Base-by-base conservation (phyloP, 2,797 vertebrate genomes). In the Lagocephalus sceleratus region DNA sequence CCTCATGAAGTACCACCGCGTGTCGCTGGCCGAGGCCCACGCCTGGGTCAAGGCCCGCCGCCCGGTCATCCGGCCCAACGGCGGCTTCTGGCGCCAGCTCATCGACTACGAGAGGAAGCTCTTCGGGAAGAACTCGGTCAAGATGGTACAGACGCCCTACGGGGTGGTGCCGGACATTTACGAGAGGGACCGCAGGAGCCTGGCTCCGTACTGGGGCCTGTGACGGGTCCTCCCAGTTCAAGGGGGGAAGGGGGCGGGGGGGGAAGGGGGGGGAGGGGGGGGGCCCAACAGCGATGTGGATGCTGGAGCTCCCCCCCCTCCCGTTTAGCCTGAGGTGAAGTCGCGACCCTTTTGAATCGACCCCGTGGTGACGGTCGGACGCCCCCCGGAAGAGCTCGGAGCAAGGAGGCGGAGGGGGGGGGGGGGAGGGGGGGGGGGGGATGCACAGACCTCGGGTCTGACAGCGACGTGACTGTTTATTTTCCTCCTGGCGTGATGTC, bases 61-160 rank as follows among this genome's bases (percentile, higher is more conserved):
- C 47, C 96, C 96, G 0, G 87, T 98, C 76, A 98, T 99, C 55
- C 88, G 94, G 74, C 96, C 96, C 81, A 99, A 99, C 1, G 93
- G 95, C 1, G 96, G 96, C 78, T 99, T 99, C 92, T 99, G 96
- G 95, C 89, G 93, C 61, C 96, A 99, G 83, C 94, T 99, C 65
- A 97, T 98, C 63, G 94, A 97, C 71, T 98, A 98, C 5, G 96
- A 99, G 83, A 91, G 94, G 82, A 96, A 97, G 91, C 92, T 99
- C 64, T 99, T 94, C 11, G 96, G 96, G 65, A 95, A 94, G 78
- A 94, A 92, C 54, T 93, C 94, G 20, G 96, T 99, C 52, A 97
- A 97, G 91, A 96, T 98, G 95, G 92, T 99, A 79, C 94, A 97
- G 88, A 98, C 96, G 0, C 94, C 95, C 4, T 97, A 97, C 0